Percentiles rank a stretch among this genome's conserved stretches.
phyloP scores from a whole-genome alignment of 2,113 vertebrate genomes.

The Meles meles region DNA sequence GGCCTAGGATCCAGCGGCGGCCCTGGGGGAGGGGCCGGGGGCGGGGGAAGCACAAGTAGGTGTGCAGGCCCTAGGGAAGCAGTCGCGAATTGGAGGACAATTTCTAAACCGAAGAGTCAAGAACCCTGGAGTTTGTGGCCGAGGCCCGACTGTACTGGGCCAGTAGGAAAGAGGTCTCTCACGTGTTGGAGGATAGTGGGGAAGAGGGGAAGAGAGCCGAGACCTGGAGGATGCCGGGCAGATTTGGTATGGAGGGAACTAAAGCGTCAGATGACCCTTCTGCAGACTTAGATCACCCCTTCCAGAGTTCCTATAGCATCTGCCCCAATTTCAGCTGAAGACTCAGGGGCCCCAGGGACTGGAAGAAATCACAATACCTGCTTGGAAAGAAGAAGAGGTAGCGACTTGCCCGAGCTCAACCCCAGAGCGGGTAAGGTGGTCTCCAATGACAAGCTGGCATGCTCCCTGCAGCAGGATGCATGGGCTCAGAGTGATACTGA shows the following conservation, averaged over 20 bases:
- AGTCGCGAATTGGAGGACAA: neutral
- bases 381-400: conserved; percentile 65
- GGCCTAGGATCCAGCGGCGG: neutral
- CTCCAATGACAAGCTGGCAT: conserved; percentile 9
- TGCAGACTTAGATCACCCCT: conserved; percentile 35
- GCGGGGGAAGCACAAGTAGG: neutral
- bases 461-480: neutral
- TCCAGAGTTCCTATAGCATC: conserved; percentile 25
- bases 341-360: conserved; percentile 47
- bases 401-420: conserved; percentile 47
- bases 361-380: conserved; percentile 60
- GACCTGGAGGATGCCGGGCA: neutral
- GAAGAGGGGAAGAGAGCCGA: neutral
- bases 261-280: conserved; percentile 22
- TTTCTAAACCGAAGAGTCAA: neutral
- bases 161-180: neutral
- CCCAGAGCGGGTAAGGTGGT: conserved; percentile 75
- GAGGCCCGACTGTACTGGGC: neutral
- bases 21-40: neutral
- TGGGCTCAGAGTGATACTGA: neutral
- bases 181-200: neutral
- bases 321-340: conserved; percentile 66
- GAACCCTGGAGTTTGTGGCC: neutral
- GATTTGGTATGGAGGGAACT: neutral
- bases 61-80: neutral